These are phyloP conservation scores for Malurus cyaneus DNA, from an alignment of 2,113 vertebrate genomes.

Conservation along the genomic window DNA sequence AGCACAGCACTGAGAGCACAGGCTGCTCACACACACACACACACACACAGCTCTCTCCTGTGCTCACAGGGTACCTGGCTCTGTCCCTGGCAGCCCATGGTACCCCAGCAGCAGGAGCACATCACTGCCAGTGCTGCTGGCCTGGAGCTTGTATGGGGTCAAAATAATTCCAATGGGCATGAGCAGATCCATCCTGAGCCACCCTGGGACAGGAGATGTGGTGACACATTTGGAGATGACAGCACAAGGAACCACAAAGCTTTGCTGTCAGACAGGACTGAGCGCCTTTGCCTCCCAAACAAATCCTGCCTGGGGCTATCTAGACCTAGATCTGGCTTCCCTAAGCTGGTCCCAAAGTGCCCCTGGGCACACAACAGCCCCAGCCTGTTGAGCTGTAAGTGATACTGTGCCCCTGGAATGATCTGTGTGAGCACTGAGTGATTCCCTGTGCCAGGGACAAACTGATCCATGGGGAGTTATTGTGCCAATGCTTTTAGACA, in stretches of 20 bases:
- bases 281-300: not conserved
- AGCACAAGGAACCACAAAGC: not conserved
- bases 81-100: not conserved
- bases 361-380: not conserved
- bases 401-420: not conserved
- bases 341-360: not conserved
- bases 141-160: not conserved
- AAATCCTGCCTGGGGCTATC: not conserved
- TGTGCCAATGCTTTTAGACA: slow-evolving; percentile 18
- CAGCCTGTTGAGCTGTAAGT: not conserved
- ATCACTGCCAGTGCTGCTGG: not conserved
- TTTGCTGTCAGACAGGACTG: not conserved
- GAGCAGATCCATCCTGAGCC: not conserved
- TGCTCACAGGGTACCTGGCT: not conserved
- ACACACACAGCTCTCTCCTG: not conserved
- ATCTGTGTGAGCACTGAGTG: fast-evolving
- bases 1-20: not conserved
- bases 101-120: not conserved
- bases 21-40: not conserved
- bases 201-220: not conserved
- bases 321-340: not conserved
- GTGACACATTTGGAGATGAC: no score
- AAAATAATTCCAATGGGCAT: not conserved
- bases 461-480: not conserved
- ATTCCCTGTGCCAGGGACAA: not conserved